Conservation (phyloP, 2,113 vertebrate species). For the Mirounga angustirostris region DNA sequence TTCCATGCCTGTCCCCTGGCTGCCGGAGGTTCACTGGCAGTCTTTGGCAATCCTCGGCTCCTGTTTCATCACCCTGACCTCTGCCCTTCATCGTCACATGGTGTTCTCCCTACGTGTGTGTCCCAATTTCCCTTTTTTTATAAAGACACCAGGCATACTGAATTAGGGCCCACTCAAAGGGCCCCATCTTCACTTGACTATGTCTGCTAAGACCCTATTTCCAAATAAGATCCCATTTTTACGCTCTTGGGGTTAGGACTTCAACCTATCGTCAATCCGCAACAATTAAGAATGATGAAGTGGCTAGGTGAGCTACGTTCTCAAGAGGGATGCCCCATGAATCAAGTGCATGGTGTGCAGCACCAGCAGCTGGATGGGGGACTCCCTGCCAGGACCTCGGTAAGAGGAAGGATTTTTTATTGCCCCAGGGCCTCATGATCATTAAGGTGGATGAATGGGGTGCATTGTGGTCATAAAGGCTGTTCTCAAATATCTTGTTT, state of each 20-base stretch:
- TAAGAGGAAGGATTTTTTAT: neutral
- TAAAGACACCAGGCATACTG: neutral
- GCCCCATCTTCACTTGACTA: too few species aligned
- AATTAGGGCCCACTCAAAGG: fast-evolving
- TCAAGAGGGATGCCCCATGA: neutral
- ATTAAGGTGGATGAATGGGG: neutral
- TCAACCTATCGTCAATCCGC: neutral
- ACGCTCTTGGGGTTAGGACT: neutral
- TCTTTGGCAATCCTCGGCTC: neutral
- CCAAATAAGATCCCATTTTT: neutral
- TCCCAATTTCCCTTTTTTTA: neutral
- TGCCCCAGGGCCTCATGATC: neutral
- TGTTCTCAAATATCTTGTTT: neutral
- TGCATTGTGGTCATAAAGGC: neutral
- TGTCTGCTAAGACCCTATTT: neutral
- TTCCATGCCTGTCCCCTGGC: neutral
- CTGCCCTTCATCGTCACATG: neutral
- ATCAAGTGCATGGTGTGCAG: fast-evolving
- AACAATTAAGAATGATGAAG: neutral
- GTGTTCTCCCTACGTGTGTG: too few species aligned
- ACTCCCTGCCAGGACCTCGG: neutral
- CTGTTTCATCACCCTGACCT: neutral
- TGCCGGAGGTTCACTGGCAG: neutral
- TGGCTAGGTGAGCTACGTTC: neutral
- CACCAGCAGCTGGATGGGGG: neutral